phyloP scores from a whole-genome alignment of 2,888 invertebrate genomes.

The Ametastegia equiseti region DNA sequence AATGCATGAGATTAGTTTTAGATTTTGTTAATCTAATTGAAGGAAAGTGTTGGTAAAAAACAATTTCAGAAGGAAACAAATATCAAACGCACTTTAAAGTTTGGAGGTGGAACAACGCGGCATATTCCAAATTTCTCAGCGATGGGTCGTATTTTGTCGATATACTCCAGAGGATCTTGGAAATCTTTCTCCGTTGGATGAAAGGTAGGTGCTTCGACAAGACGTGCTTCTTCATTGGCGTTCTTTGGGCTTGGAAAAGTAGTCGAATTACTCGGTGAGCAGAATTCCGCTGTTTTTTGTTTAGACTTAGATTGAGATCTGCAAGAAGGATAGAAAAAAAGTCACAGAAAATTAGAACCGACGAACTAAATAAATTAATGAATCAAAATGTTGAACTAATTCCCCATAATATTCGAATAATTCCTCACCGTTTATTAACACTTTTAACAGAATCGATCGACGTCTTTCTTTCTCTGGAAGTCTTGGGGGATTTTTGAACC shows the following conservation, averaged over 20 bases:
- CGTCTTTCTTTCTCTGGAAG: slow-evolving; percentile 63
- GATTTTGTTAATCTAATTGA: background rate
- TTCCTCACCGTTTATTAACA: slow-evolving; percentile 63
- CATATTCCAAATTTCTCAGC: slow-evolving; percentile 92
- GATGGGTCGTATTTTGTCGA: slow-evolving; percentile 86
- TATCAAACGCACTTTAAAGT: slow-evolving; percentile 79
- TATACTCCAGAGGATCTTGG: slow-evolving; percentile 89
- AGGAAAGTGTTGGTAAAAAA: background rate
- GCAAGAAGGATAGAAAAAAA: slow-evolving; percentile 52
- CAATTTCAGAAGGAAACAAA: slow-evolving; percentile 14
- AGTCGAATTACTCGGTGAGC: slow-evolving; percentile 64
- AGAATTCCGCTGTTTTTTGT: slow-evolving; percentile 58
- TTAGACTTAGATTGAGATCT: slow-evolving; percentile 64
- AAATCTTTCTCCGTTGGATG: slow-evolving; percentile 91
- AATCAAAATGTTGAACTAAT: too few species aligned
- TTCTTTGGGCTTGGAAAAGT: slow-evolving; percentile 64
- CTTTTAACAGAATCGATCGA: slow-evolving; percentile 64
- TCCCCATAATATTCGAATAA: too few species aligned
- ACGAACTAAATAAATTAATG: background rate
- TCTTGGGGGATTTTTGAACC: slow-evolving; percentile 62
- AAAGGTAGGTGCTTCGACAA: slow-evolving; percentile 88
- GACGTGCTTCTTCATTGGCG: slow-evolving; percentile 74
- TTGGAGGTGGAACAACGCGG: slow-evolving; percentile 89
- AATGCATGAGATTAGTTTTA: slow-evolving; percentile 46
- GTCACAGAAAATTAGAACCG: background rate